Evolutionary conservation across 1,140 invertebrate species (phyloP), one percentile per base, ranked within the genome.

Genomic region (Stegodyphus mimosarum): DNA sequence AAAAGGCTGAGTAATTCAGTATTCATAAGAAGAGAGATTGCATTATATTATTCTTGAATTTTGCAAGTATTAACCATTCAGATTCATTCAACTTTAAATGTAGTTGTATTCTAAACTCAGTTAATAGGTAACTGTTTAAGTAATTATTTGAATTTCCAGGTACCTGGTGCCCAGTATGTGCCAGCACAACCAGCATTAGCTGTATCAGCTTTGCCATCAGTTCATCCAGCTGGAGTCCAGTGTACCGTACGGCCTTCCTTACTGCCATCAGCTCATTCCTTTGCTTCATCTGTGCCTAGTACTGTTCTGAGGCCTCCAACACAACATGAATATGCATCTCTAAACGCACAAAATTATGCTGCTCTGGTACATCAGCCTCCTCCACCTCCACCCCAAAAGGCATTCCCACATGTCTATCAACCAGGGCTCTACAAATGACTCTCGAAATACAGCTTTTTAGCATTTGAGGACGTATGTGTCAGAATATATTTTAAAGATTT

Each of bases 321-420:
- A 17, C 70, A 51, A 52, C 77, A 71, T 70, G 79, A 81, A 18
- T 81, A 51, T 70, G 15, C 79, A 69, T 55, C 81, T 17, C 51
- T 83, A 52, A 83, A 83, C 81, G 81, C 81, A 83, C 81, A 83
- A 83, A 13, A 17, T 71, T 83, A 75, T 69, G 33, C 81, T 17
- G 33, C 81, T n/a, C 51, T 83, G 71, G 81, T 83, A 15, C 81
- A 73, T 49, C 81, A 74, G 18, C 81, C 63, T 9, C 71, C 80
- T n/a, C 53, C 55, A 33, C 50, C 53, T 48, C 50, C 76, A n/a
- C 64, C 53, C 17, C 79, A 73, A 13, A 76, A 74, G 49, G 49
- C 73, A 55, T 83, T 75, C 64, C 60, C 70, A 49, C 71, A 83
- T 50, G 81, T 83, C 50, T 83, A 75, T 33, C 81, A 71, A 51